Evolutionary conservation across 2,888 invertebrate species (phyloP).

Genomic region (Leptura quadrifasciata): DNA sequence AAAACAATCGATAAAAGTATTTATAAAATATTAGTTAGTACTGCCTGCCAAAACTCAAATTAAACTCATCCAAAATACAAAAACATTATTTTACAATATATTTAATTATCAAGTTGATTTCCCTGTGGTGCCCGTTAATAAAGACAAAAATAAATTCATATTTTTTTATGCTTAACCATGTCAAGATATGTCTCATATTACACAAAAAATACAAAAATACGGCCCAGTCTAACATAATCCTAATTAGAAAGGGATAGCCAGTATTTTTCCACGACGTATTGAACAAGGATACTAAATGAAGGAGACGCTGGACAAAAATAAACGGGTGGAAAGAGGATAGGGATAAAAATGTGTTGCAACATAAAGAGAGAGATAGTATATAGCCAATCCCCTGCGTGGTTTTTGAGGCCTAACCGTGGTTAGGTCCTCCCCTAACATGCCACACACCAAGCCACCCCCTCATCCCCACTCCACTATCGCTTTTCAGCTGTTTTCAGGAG

Average conservation of each 20-base stretch:
- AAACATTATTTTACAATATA: too few relatives aligned
- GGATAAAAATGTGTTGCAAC: conserved; percentile 54
- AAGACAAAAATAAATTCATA: too few relatives aligned
- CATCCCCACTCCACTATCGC: conserved; percentile 57
- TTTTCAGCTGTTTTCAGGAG: conserved; percentile 62
- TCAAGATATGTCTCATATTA: not conserved
- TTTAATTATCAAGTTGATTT: too few relatives aligned
- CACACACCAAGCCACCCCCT: conserved; percentile 71
- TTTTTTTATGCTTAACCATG: too few relatives aligned
- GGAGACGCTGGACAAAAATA: conserved; percentile 46
- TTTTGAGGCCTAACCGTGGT: conserved; percentile 75
- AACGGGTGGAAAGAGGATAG: conserved; percentile 48
- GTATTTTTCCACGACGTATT: conserved; percentile 37
- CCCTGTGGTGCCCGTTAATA: too few relatives aligned
- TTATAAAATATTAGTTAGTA: too few relatives aligned
- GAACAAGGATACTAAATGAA: conserved; percentile 48
- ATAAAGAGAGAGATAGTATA: conserved; percentile 65
- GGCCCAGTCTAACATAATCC: conserved; percentile 51
- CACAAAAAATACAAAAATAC: conserved; percentile 48
- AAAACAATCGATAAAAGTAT: too few relatives aligned
- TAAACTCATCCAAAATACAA: too few relatives aligned
- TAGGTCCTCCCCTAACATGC: conserved; percentile 74
- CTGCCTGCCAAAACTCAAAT: too few relatives aligned
- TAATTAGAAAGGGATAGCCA: conserved; percentile 56
- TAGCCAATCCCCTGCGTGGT: conserved; percentile 75